Base-by-base conservation (phyloP, 2,797 vertebrate species). In the Huso huso region DNA sequence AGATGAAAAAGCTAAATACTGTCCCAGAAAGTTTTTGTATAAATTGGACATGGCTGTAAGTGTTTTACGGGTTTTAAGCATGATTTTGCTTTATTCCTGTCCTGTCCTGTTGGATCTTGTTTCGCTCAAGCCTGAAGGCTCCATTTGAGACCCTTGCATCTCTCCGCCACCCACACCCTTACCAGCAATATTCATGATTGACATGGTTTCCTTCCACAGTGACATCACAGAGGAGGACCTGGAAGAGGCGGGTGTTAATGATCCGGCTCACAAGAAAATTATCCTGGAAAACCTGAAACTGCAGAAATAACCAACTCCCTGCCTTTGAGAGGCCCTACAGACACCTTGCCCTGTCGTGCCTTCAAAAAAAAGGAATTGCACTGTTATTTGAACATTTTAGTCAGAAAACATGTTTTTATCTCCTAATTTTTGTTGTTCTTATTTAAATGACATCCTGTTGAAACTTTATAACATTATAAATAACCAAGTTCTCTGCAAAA, bases 201-300 rank as follows among this genome's bases (percentile, higher is more conserved):
- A 37, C 23, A 37, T 37, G 23, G 23, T 52, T 6, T 5, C 67
- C 60, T 66, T 66, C 61, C 55, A 8, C 86, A 97, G 96, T 74
- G 95, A 98, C 83, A 98, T 99, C 79, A 97, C 95, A 0, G 95
- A 97, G 74, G 96, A 97, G 71, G 96, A 99, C 81, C 78, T 99
- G 76, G 95, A 99, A 77, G 96, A 99, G 81, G 94, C 93, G 0
- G 96, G 96, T 0, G 91, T 98, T 68, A 81, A 88, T 18, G 96
- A 99, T 67, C 83, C 93, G 0, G n/a, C 79, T 61, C 95, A 99
- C 85, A 96, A 97, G 73, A 84, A 78, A 7, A 78, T 94, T 48
- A 89, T 98, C 60, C 83, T 98, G 82, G 93, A 95, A 75, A 95
- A 90, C 65, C 86, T 98, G 61, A 87, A 88, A 74, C 89, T 89